A percentile compares a stretch with the other conserved stretches of the same genome.
These are phyloP conservation scores for human DNA, from an alignment of 2,113 vertebrate genomes.

Conservation along the genomic window GRCh38 chr16:30078001-30078500, in stretches of 20 bases:
- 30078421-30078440: background rate
- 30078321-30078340: background rate
- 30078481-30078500: background rate
- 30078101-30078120: background rate
- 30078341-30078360: background rate
- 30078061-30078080: background rate
- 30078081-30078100: background rate
- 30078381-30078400: background rate
- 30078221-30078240: background rate
- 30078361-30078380: background rate
- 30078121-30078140: background rate
- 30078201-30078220: background rate
- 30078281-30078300: background rate
- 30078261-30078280: background rate
- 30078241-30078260: background rate
- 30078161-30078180: background rate
- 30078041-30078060: slow-evolving; percentile 14
- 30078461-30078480: background rate
- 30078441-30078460: background rate
- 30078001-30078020: background rate
- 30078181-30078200: background rate
- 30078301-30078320: background rate
- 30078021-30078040: background rate
- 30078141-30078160: background rate
- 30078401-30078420: background rate